Evolutionary conservation across 2,888 invertebrate species (phyloP).

Genomic region (Cremastinae sp.): DNA sequence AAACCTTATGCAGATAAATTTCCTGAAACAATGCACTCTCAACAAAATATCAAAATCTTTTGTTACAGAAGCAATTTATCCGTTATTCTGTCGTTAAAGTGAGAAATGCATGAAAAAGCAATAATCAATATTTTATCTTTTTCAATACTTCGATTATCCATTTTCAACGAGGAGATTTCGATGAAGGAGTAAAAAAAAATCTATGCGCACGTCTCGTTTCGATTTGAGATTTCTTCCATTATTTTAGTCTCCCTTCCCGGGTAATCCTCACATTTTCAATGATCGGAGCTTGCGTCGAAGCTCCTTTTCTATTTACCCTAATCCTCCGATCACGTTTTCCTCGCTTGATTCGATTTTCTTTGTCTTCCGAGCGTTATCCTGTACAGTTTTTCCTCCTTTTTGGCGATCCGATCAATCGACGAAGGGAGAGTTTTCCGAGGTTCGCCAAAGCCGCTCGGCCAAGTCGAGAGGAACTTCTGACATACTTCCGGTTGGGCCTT

Average conservation of each 20-base stretch:
- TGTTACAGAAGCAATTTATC: too few species aligned
- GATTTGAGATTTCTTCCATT: background rate
- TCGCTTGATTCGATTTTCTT: background rate
- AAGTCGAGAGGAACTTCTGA: slow-evolving; percentile 39
- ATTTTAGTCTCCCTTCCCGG: slow-evolving; percentile 15
- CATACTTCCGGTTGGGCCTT: slow-evolving; percentile 42
- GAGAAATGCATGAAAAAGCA: too few species aligned
- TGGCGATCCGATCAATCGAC: slow-evolving; percentile 49
- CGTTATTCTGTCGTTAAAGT: too few species aligned
- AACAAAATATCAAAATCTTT: too few species aligned
- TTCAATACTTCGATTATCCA: background rate
- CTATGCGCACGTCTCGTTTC: slow-evolving; percentile 7
- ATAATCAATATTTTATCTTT: too few species aligned
- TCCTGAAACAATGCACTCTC: too few species aligned
- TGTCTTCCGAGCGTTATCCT: too few species aligned
- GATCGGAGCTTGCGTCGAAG: slow-evolving; percentile 38
- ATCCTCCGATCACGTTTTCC: slow-evolving; percentile 24
- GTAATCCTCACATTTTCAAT: slow-evolving; percentile 50
- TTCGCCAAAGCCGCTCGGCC: background rate
- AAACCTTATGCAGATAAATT: background rate
- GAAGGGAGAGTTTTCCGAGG: slow-evolving; percentile 30
- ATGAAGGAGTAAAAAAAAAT: background rate
- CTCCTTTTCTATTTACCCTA: slow-evolving; percentile 10
- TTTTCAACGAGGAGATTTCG: background rate
- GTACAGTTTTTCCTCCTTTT: slow-evolving; percentile 24